Conservation (phyloP, 2,888 invertebrate genomes). For the Amorpha juglandis region DNA sequence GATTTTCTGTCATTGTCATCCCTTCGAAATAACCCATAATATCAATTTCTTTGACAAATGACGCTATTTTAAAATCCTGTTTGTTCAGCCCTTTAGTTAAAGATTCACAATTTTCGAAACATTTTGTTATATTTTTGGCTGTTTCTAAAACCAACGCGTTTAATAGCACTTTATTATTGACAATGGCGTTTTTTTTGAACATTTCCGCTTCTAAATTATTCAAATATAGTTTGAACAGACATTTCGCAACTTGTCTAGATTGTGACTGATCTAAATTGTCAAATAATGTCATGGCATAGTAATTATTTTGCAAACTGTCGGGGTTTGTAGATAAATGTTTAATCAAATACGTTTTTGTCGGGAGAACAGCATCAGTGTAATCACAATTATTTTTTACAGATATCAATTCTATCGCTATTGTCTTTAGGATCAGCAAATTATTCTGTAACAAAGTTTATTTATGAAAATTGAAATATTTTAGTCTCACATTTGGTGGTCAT, state of each 20-base stretch:
- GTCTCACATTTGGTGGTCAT: too few relatives aligned
- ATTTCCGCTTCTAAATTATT: slow-evolving; percentile 47
- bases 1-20: slow-evolving; percentile 45
- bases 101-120: slow-evolving; percentile 58
- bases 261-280: slow-evolving; percentile 60
- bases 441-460: slow-evolving; percentile 54
- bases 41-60: slow-evolving; percentile 55
- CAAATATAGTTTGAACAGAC: slow-evolving; percentile 56
- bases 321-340: slow-evolving; percentile 55
- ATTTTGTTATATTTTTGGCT: slow-evolving; percentile 59
- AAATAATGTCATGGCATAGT: slow-evolving; percentile 58
- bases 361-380: slow-evolving; percentile 37
- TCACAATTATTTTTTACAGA: slow-evolving; percentile 40
- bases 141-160: slow-evolving; percentile 64
- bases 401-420: slow-evolving; percentile 57
- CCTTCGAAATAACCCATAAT: slow-evolving; percentile 54
- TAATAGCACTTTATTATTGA: slow-evolving; percentile 58
- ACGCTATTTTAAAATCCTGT: slow-evolving; percentile 57
- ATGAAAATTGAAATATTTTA: too few relatives aligned
- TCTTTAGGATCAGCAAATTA: slow-evolving; percentile 63
- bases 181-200: slow-evolving; percentile 53
- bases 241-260: slow-evolving; percentile 61
- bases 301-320: slow-evolving; percentile 50
- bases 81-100: slow-evolving; percentile 62
- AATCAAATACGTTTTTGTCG: slow-evolving; percentile 62